Percentiles rank a stretch among this genome's conserved stretches.
phyloP scores from a whole-genome alignment of 2,888 invertebrate species.

The Melikaiella ostensackeni region DNA sequence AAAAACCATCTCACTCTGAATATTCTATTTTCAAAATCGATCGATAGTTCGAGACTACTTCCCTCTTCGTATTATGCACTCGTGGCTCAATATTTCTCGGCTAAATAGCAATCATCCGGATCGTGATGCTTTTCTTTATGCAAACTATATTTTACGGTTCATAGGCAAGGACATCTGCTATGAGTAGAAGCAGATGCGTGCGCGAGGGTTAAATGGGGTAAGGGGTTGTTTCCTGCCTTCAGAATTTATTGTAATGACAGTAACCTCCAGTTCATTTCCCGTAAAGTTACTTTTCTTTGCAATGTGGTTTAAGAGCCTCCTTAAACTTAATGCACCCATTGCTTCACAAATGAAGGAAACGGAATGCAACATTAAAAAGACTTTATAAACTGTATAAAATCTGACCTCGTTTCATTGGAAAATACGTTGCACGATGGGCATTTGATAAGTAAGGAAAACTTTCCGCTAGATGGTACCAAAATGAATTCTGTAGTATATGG shows the following conservation, averaged over 20 bases:
- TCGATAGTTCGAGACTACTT: not conserved
- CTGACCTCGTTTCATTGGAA: too few species aligned
- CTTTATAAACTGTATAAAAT: too few species aligned
- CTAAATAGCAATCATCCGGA: not conserved
- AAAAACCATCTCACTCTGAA: too few species aligned
- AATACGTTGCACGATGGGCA: too few species aligned
- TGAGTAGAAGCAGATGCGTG: not conserved
- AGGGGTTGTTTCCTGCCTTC: not conserved
- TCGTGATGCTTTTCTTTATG: constrained; percentile 1
- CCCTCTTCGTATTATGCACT: not conserved
- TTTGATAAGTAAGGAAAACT: too few species aligned
- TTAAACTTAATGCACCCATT: not conserved
- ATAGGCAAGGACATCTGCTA: not conserved
- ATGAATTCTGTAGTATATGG: too few species aligned
- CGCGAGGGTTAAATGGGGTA: not conserved
- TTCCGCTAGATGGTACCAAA: too few species aligned
- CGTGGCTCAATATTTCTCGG: not conserved
- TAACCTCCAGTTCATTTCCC: not conserved
- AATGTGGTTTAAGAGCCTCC: not conserved
- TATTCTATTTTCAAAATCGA: not conserved
- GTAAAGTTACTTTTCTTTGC: not conserved
- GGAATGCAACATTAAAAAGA: not conserved
- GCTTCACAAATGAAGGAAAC: not conserved
- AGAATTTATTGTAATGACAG: not conserved
- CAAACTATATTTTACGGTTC: constrained; percentile 6